phyloP scores from a whole-genome alignment of 2,797 vertebrate species.

The Megaceryle alcyon region DNA sequence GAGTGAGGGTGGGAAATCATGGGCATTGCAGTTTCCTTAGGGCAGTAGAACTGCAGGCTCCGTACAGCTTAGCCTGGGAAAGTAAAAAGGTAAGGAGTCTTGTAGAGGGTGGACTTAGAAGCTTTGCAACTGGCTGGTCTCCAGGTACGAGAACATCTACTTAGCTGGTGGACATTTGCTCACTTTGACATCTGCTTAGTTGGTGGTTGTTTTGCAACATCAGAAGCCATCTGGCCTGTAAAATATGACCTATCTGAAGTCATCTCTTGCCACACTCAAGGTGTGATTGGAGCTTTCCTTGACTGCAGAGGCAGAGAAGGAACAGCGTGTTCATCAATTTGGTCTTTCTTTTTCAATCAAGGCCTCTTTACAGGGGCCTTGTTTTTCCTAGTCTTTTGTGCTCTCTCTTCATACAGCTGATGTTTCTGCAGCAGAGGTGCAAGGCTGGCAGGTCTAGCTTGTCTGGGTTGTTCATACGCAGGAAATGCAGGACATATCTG shows the following conservation, averaged over 20 bases:
- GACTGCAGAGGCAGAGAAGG: neutral
- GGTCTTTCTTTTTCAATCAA: neutral
- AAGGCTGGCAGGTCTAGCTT: neutral
- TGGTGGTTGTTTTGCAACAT: neutral
- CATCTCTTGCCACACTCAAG: neutral
- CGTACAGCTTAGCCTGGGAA: neutral
- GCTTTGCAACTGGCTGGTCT: neutral
- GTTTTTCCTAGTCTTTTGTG: neutral
- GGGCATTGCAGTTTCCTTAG: neutral
- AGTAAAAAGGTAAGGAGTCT: neutral
- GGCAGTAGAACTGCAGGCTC: neutral
- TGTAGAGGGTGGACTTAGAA: neutral
- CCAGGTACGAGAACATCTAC: neutral
- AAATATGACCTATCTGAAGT: neutral
- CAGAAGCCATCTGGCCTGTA: neutral
- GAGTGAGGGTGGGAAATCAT: neutral
- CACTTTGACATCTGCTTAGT: neutral
- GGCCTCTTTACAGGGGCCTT: neutral
- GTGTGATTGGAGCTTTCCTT: neutral
- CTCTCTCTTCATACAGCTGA: neutral
- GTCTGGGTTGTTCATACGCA: neutral
- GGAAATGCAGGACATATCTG: neutral
- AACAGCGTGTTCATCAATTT: neutral
- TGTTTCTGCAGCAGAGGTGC: neutral
- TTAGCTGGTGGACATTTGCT: too few species aligned